phyloP scores from a whole-genome alignment of 2,797 vertebrate species.

The Anguilla obscura region DNA sequence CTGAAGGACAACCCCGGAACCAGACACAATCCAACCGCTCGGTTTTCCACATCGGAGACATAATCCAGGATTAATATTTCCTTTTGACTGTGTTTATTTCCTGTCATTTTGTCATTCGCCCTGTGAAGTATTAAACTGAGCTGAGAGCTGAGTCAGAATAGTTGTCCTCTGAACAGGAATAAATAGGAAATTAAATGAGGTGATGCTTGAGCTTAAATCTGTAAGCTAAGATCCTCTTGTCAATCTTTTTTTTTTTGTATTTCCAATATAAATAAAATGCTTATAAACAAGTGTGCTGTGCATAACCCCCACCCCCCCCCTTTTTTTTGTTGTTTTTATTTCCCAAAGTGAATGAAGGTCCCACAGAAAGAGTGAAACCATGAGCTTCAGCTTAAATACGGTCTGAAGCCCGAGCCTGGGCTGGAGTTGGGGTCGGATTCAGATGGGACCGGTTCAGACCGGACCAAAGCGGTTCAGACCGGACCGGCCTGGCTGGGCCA shows the following conservation, averaged over 20 bases:
- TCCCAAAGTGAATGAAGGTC: not conserved
- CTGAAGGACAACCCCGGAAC: not conserved
- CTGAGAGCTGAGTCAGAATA: not conserved
- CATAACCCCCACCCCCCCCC: too few relatives aligned
- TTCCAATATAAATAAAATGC: not conserved
- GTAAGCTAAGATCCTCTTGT: not conserved
- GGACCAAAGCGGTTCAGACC: not conserved
- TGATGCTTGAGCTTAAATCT: not conserved
- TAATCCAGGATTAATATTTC: not conserved
- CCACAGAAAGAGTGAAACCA: slow-evolving; percentile 4
- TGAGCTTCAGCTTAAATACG: not conserved
- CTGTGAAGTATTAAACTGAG: not conserved
- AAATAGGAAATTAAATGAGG: not conserved
- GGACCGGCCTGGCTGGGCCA: not conserved
- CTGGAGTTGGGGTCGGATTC: not conserved
- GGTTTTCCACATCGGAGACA: not conserved
- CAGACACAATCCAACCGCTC: not conserved
- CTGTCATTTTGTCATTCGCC: not conserved
- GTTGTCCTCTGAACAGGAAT: not conserved
- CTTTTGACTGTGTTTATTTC: not conserved
- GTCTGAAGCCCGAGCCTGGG: not conserved
- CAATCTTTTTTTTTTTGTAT: not conserved
- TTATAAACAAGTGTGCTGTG: not conserved
- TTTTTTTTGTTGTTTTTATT: not conserved
- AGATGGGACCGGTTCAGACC: not conserved